Evolutionary conservation across 2,113 vertebrate genomes (phyloP).

Genomic region (Zapornia atra): DNA sequence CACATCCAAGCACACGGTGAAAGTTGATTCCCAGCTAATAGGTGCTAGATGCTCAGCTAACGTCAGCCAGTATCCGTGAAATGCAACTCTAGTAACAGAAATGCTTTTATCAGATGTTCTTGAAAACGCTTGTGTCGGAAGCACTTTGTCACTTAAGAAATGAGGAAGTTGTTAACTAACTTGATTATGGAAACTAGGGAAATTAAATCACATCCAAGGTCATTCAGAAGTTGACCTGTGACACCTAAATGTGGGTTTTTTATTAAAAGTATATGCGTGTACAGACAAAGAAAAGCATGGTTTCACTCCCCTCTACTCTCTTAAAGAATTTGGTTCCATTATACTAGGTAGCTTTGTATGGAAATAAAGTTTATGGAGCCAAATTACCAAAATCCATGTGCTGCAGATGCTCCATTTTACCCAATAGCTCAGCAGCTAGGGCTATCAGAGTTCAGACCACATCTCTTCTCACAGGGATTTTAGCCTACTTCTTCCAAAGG

Average conservation of each 20-base stretch:
- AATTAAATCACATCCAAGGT: neutral
- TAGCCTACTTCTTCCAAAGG: neutral
- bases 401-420: neutral
- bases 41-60: neutral
- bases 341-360: neutral
- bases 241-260: neutral
- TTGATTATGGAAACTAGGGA: neutral
- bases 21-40: neutral
- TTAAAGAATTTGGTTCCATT: neutral
- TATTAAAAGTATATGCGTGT: fast-evolving
- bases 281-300: neutral
- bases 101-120: neutral
- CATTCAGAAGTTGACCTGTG: neutral
- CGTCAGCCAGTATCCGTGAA: neutral
- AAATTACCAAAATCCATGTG: neutral
- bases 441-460: neutral
- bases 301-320: neutral
- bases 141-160: neutral
- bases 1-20: neutral
- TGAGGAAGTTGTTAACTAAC: neutral
- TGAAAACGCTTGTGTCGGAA: neutral
- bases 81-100: neutral
- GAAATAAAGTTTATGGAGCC: neutral
- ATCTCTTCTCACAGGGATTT: neutral
- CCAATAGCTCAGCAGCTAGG: neutral